These are phyloP conservation scores for Enteromius unitaeniatus DNA, from an alignment of 2,797 vertebrate species.

Conservation along the genomic window DNA sequence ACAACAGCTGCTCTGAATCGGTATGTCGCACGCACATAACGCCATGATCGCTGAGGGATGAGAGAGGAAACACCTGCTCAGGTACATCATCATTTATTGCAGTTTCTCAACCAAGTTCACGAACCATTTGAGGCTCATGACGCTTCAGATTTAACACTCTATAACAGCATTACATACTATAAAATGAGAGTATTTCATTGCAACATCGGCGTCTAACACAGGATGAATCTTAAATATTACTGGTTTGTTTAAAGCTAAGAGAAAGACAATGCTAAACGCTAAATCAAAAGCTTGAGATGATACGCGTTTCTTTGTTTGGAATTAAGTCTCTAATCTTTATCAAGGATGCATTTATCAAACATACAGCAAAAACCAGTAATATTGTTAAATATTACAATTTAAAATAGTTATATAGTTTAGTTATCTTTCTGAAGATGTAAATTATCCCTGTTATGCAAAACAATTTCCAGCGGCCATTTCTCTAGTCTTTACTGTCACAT, in stretches of 20 bases:
- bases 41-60: constrained; percentile 83
- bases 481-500: not conserved
- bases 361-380: not conserved
- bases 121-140: not conserved
- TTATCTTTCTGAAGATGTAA: not conserved
- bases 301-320: not conserved
- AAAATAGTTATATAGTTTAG: not conserved
- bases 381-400: not conserved
- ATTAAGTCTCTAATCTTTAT: too few species aligned
- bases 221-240: not conserved
- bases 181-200: not conserved
- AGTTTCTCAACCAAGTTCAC: not conserved
- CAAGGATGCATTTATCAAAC: not conserved
- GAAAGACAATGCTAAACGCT: not conserved
- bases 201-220: not conserved
- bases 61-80: constrained; percentile 14
- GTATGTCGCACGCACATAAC: constrained; percentile 75
- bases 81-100: not conserved
- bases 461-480: not conserved
- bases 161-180: not conserved
- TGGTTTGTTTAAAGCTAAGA: not conserved
- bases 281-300: not conserved
- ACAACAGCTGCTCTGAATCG: constrained; percentile 80
- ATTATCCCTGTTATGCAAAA: not conserved
- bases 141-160: not conserved